Base-by-base conservation (phyloP, 2,888 invertebrate species). In the Melieria picta region DNA sequence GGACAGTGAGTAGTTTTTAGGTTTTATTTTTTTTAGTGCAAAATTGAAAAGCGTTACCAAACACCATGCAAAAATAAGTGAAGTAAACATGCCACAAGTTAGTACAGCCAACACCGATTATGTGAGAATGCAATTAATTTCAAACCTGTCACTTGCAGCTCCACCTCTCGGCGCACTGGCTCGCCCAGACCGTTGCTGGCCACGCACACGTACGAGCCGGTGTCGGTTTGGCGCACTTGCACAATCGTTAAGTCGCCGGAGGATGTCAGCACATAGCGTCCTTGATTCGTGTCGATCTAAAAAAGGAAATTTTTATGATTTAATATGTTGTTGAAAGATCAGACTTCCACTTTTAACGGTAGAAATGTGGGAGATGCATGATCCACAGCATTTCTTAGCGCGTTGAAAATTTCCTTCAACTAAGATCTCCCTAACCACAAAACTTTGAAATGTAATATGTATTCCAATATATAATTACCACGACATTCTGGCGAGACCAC, bases 171-270 rank as follows among this genome's bases (percentile, higher is more conserved):
- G 79, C 91, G 90, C 48, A 90, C 89, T 11, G 94, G 91, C 64
- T 89, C 86, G 16, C 93, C 94, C 45, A 93, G 87, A 3, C 90
- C 91, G 86, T 97, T 97, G 82, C 93, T 91, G 1, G 95, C 97
- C 7, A 92, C 89, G 82, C 97, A 97, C 69, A 93, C 90, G 85
- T 97, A 98, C 10, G 91, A 91, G 52, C 97, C 97, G 43, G 92
- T 90, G 86, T 98, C 97, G 69, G 91, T 91, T 77, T 91, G 91
- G 82, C 92, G 91, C 46, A 95, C 89, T 56, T 93, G 93, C 13
- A 94, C 91, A 74, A 98, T 95, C 85, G 95, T 93, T 67, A 97
- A 88, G 3, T 94, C 91, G 13, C 94, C 94, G 80, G 93, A 93
- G 4, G 88, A 90, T 0, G 90, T 88, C 56, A 91, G 85, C 72